phyloP scores from a whole-genome alignment of 37 sponge, comb jelly and placozoan species.

The Aplysina aerophoba region DNA sequence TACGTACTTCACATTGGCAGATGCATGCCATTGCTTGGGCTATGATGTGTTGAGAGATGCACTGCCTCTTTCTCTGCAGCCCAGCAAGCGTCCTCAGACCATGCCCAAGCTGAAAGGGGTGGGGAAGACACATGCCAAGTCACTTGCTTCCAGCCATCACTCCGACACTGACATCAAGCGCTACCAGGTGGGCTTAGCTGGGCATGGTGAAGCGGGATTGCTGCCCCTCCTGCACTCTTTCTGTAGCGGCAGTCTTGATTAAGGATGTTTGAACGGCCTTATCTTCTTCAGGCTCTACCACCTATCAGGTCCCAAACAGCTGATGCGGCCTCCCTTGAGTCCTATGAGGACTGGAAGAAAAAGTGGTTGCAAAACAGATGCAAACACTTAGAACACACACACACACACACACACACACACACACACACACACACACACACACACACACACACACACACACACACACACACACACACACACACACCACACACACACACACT shows the following conservation, averaged over 20 bases:
- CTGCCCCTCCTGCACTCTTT: too few species aligned
- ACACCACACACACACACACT: too few species aligned
- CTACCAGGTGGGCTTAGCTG: background rate
- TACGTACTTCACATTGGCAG: background rate
- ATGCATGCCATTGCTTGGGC: too few species aligned
- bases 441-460: background rate
- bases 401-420: background rate
- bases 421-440: background rate
- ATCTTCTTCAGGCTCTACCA: background rate
- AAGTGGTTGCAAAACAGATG: background rate
- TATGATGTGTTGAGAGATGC: background rate
- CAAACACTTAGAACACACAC: too few species aligned
- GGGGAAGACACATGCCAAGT: background rate
- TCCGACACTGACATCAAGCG: conserved; percentile 19
- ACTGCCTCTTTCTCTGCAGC: background rate
- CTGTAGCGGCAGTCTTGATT: background rate
- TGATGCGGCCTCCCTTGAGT: background rate
- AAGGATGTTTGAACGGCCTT: background rate
- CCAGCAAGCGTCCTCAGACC: conserved; percentile 25
- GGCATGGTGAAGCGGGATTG: too few species aligned
- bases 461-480: too few species aligned
- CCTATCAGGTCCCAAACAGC: conserved; percentile 35
- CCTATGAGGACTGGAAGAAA: conserved; percentile 36
- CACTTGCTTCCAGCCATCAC: background rate
- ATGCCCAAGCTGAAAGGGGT: conserved; percentile 36